Evolutionary conservation across 2,888 invertebrate species (phyloP), one percentile per base, ranked within the genome.

Genomic region (Idaea biselata): DNA sequence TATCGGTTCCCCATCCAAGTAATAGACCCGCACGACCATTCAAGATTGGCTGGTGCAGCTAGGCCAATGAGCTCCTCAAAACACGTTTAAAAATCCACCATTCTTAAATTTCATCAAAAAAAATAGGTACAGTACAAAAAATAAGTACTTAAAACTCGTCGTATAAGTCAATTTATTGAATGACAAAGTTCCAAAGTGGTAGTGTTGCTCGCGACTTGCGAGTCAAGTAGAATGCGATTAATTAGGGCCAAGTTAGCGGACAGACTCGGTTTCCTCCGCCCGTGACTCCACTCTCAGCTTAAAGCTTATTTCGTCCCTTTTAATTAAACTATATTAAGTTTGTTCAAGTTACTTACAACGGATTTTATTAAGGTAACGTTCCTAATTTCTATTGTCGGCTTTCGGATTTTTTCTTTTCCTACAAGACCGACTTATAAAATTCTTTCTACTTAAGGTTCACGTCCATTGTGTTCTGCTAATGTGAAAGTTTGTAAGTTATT

Each of bases 221-320:
- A 63, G 62, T 60, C 57, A 61, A 59, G 63, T 64, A 55, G 61
- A 55, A 56, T 56, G 56, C 56, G 56, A 56, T 56, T 18, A 56
- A 56, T 56, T 56, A 56, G 11, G 56, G 18, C 3, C 56, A 56
- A 56, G 56, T 56, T 7, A 56, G 44, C 11, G 44, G 11, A 56
- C 56, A 18, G 18, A 18, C 11, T 56, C 56, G 7, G 56, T 56
- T 56, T 56, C 17, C 11, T 17, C 14, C 44, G 11, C 3, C 14
- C 44, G 44, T 44, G 8, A 44, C 44, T 18, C 18, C 6, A 56
- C 56, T 56, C 18, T 18, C 55, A 55, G 44, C 44, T 44, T 44
- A 55, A 16, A 18, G 56, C 56, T 56, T 56, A 55, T 55, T 56
- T 56, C 17, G 18, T 56, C 18, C 18, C 1, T 18, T 56, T 56